These are phyloP conservation scores for Pseudocheirus occidentalis DNA, from an alignment of 2,797 vertebrate genomes.

Conservation along the genomic window DNA sequence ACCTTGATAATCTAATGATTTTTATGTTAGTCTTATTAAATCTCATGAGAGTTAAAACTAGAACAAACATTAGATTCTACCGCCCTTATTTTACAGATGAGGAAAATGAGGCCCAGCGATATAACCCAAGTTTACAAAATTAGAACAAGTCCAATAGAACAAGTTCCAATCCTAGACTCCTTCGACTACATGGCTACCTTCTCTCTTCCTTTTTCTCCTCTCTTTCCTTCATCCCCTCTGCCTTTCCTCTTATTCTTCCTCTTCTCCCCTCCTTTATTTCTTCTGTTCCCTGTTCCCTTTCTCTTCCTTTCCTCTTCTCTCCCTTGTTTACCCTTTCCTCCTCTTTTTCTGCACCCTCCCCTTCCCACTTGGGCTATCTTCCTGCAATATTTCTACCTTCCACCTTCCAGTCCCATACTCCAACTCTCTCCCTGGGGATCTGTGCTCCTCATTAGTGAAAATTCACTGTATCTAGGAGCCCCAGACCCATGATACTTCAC, in stretches of 20 bases:
- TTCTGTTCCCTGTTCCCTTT: not conserved
- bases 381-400: not conserved
- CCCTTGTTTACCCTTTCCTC: not conserved
- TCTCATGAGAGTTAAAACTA: not conserved
- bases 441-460: no score
- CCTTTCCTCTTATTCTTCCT: not conserved
- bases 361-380: not conserved
- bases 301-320: not conserved
- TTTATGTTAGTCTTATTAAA: not conserved
- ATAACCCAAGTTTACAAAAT: not conserved
- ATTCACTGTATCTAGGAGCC: not conserved
- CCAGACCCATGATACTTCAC: not conserved
- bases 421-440: not conserved
- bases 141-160: not conserved
- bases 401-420: not conserved
- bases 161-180: not conserved
- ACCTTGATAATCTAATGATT: not conserved
- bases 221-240: not conserved
- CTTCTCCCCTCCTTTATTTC: not conserved
- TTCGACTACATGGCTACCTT: not conserved
- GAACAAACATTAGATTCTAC: not conserved
- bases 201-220: not conserved
- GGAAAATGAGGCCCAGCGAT: not conserved
- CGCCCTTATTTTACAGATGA: not conserved
- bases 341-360: not conserved